These are phyloP conservation scores for Cryptoblepharus egeriae DNA, from an alignment of 2,797 vertebrate genomes.

Conservation along the genomic window DNA sequence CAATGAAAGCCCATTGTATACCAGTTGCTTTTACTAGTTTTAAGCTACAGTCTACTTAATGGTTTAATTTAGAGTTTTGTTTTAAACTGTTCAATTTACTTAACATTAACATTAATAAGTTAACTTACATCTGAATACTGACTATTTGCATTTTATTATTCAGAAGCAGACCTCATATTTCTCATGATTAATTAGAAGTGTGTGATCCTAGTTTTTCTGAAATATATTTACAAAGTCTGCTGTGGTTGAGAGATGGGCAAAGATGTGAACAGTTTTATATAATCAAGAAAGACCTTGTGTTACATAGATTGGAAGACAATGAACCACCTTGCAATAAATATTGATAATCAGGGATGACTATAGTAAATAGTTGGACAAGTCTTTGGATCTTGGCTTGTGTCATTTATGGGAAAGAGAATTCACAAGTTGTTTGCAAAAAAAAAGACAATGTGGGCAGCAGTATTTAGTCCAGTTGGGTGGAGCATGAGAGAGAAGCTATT, in stretches of 20 bases:
- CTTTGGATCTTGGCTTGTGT: background rate
- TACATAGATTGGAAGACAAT: background rate
- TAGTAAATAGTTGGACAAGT: background rate
- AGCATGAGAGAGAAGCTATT: background rate
- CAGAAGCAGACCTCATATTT: background rate
- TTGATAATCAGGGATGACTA: background rate
- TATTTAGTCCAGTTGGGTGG: slow-evolving; percentile 4
- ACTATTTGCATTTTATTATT: too few relatives aligned
- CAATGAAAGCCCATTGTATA: too few relatives aligned
- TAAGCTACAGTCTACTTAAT: too few relatives aligned
- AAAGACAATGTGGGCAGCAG: background rate
- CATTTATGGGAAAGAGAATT: background rate
- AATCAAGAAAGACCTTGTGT: too few relatives aligned
- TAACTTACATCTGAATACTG: too few relatives aligned
- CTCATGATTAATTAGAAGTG: background rate
- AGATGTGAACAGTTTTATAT: too few relatives aligned
- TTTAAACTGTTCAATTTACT: too few relatives aligned
- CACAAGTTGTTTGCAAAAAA: background rate
- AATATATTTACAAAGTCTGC: background rate
- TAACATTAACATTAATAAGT: too few relatives aligned
- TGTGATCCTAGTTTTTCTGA: background rate
- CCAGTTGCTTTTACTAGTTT: too few relatives aligned
- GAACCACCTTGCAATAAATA: background rate
- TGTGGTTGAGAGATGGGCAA: background rate
- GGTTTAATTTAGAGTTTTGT: too few relatives aligned